These are phyloP conservation scores for Leucoraja erinaceus DNA, from an alignment of 2,113 vertebrate species.

Conservation along the genomic window DNA sequence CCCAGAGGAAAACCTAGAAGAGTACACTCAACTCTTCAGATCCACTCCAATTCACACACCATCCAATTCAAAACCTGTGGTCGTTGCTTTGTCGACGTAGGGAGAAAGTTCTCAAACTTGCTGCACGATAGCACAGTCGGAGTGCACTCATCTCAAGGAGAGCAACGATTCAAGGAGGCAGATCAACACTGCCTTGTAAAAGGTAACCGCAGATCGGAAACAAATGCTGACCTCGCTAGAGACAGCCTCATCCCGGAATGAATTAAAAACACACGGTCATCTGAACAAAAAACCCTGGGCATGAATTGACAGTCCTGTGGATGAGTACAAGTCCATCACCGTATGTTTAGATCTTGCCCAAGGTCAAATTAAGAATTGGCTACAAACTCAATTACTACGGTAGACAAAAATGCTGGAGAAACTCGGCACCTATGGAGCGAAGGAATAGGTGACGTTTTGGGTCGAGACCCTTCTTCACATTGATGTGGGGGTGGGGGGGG, in stretches of 20 bases:
- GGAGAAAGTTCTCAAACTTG: background rate
- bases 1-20: background rate
- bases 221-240: background rate
- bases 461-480: no score
- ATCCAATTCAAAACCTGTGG: background rate
- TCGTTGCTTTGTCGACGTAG: background rate
- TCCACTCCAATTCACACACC: background rate
- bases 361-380: conserved; percentile 10
- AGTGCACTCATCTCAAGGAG: background rate
- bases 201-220: background rate
- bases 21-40: background rate
- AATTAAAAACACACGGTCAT: background rate
- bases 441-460: no score
- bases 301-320: background rate
- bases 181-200: background rate
- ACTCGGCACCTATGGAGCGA: no score
- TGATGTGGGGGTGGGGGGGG: no score
- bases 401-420: no score
- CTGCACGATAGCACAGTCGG: background rate
- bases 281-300: no score
- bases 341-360: background rate
- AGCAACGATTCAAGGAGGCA: background rate
- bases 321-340: background rate
- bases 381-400: background rate
- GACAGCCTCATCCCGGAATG: background rate